Percentiles rank a stretch among this genome's conserved stretches.
These are phyloP conservation scores for Sapayoa aenigma DNA, from an alignment of 2,113 vertebrate genomes.

Conservation along the genomic window DNA sequence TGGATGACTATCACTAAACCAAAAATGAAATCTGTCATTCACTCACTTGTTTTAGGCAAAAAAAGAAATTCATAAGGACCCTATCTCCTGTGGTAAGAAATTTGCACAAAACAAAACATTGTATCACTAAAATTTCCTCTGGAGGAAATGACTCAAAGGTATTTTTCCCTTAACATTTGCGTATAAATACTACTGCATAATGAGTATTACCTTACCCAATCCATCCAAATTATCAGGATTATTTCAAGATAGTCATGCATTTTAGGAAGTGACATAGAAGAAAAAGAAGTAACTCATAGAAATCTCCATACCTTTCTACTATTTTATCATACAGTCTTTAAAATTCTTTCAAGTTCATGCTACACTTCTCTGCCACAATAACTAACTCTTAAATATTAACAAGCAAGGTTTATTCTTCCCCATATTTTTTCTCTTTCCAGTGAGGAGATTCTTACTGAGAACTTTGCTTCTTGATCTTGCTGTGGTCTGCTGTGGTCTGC, in stretches of 20 bases:
- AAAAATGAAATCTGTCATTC: background rate
- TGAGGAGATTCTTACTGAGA: background rate
- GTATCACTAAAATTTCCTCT: background rate
- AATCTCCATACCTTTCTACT: background rate
- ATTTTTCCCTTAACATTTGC: background rate
- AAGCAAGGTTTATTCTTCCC: background rate
- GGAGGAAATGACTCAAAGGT: background rate
- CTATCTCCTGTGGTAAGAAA: background rate
- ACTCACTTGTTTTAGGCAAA: background rate
- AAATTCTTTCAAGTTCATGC: background rate
- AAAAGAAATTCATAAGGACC: background rate
- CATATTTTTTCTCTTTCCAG: background rate
- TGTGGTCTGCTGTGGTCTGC: background rate
- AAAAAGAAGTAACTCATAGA: background rate
- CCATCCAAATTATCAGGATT: background rate
- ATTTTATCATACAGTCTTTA: background rate
- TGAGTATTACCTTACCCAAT: background rate
- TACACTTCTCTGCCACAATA: background rate
- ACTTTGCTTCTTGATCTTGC: background rate
- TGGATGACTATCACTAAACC: background rate
- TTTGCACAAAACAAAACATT: background rate
- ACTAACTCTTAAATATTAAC: background rate
- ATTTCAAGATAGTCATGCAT: background rate
- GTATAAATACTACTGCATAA: background rate
- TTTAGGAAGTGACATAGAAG: background rate